These are phyloP conservation scores for Tridacna crocea DNA, from an alignment of 2,888 invertebrate species.

Conservation along the genomic window DNA sequence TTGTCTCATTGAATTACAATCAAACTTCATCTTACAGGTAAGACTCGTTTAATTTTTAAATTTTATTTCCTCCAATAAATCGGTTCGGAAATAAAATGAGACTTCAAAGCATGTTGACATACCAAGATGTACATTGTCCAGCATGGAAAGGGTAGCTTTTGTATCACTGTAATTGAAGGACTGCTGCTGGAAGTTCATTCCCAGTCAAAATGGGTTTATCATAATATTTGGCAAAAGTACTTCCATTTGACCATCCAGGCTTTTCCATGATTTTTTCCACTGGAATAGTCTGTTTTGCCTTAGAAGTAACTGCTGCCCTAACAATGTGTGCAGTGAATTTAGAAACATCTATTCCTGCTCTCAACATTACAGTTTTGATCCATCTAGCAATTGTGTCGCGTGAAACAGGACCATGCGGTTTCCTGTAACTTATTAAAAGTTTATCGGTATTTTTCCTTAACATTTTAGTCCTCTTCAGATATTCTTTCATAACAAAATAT, in stretches of 20 bases:
- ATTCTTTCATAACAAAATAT: no score
- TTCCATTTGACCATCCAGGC: slow-evolving; percentile 17
- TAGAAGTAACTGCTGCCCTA: slow-evolving; percentile 18
- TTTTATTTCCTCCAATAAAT: no score
- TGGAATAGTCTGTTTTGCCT: slow-evolving; percentile 27
- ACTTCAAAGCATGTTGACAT: no score
- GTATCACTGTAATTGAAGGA: neutral
- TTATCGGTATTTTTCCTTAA: slow-evolving; percentile 16
- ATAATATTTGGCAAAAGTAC: slow-evolving; percentile 20
- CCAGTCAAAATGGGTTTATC: slow-evolving; percentile 5
- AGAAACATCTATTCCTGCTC: slow-evolving; percentile 32
- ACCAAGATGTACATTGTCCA: no score
- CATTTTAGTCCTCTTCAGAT: slow-evolving; percentile 8
- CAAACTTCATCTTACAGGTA: slow-evolving; percentile 22
- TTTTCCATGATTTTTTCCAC: slow-evolving; percentile 18
- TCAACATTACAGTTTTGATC: slow-evolving; percentile 14
- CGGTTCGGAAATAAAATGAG: no score
- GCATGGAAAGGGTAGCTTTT: no score
- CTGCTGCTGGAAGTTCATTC: slow-evolving; percentile 4
- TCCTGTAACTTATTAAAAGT: slow-evolving; percentile 33
- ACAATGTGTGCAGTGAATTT: slow-evolving; percentile 30
- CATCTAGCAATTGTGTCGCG: slow-evolving; percentile 9
- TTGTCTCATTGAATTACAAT: slow-evolving; percentile 28
- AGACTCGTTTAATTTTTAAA: slow-evolving; percentile 20
- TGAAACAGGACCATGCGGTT: slow-evolving; percentile 23